Base-by-base conservation (phyloP, 2,113 vertebrate species). In the Nerophis ophidion region DNA sequence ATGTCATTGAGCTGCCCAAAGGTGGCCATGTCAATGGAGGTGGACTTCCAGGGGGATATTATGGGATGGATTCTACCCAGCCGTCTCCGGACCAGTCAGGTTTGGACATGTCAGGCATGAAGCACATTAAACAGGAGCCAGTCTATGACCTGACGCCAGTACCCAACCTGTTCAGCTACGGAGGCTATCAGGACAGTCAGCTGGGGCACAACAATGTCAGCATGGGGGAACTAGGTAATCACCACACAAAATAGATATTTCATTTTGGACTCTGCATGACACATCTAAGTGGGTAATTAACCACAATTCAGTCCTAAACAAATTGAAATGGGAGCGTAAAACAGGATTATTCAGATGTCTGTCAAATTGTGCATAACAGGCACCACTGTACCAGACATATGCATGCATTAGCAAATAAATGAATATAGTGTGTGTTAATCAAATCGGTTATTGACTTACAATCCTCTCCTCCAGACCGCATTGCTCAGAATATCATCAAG, bases 401-500 rank as follows among this genome's bases (percentile, higher is more conserved):
- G 35, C 54, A 50, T 61, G 8, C 60, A 15, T 38, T 7, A 44
- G 45, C 19, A 50, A 35, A 63, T 52, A n/a, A 9, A 57, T 51
- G 8, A 17, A 14, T 13, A 7, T 5, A 6, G 7, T 60, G 44
- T 35, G 34, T 14, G 0, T 38, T 53, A 58, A 70, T 0, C 3
- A 62, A 52, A 57, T 65, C 33, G 48, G 64, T 8, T 61, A 63
- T 67, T 38, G 57, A 8, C 36, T 17, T 44, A 12, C 6, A 13
- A 34, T 57, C 15, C 13, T 78, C 16, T 70, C 50, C 77, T 70
- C 14, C 71, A 99, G 97, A 99, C 81, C 95, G 95, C 77, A 95
- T 99, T 84, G 94, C 96, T 83, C 97, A 99, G 90, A 98, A 99
- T 89, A 99, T 99, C 84, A 97, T 99, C 80, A 98, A 98, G 85